Evolutionary conservation across 2,888 invertebrate genomes (phyloP), one percentile per base, ranked within the genome.

Genomic region (Diarsia dahlii): DNA sequence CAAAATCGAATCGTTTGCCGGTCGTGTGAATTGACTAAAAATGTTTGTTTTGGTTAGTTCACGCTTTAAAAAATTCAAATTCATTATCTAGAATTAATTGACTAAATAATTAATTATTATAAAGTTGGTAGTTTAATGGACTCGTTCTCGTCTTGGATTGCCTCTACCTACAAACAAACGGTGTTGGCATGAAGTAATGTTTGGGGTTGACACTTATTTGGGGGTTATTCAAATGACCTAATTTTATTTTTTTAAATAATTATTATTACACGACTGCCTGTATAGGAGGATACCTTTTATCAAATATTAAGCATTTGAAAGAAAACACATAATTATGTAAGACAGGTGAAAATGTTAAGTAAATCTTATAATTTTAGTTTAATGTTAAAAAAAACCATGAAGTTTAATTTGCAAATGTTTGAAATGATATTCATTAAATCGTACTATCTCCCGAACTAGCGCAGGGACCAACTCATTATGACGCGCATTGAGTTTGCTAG

Each of bases 1-100:
- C 68, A n/a, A 39, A 63, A 71, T 82, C 62, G 67, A 82, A 84
- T 69, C 62, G 68, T 74, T 75, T 70, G 71, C 69, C 34, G 56
- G 52, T 70, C 63, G 60, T 76, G 54, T 79, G 34, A 81, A 63
- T 81, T 67, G 46, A 74, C 62, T 74, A 74, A 50, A n/a, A 74
- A 45, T 56, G 13, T 80, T 63, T 34, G n/a, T 48, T 15, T 64
- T 34, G 3, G 10, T 62, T 62, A 56, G 10, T 52, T 62, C 34
- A 54, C 28, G 28, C 3, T 39, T 23, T 54, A 6, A 45, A 28
- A 52, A 39, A 8, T 8, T 39, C 1, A 8, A 39, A 39, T 39
- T 39, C 39, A 39, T 39, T 39, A 5, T 39, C 39, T 39, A 39
- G 39, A 4, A n/a, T n/a, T n/a, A n/a, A n/a, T n/a, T n/a, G n/a